Evolutionary conservation across 2,113 vertebrate genomes (phyloP), one percentile per base, ranked within the genome.

Genomic region (Neotoma lepida): DNA sequence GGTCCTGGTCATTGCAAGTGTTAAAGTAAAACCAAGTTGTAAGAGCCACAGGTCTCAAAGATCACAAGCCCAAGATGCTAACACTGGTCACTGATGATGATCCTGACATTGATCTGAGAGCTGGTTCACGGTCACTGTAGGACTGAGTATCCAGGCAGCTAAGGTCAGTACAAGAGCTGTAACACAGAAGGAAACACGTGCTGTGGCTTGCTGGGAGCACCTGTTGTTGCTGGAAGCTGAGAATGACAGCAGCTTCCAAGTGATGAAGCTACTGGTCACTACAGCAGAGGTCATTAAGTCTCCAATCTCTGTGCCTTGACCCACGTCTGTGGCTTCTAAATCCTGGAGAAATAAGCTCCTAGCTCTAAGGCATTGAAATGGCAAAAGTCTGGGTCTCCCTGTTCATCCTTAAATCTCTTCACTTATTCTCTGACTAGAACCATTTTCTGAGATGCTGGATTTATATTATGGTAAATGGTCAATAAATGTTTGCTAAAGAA

Each of bases 171-270:
- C n/a, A 30, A 61, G 6, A 30, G 15, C 15, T 44, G 12, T 41
- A 41, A 58, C 5, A 14, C n/a, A 41, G 26, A 35, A 26, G n/a
- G n/a, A 24, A 58, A 39, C 2, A 10, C 4, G 0, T 20, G 1
- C 15, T 9, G 1, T 2, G 9, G 4, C 49, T 12, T 80, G 77
- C 18, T n/a, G 77, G 49, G 33, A 35, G 35, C 24, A 28, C n/a
- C 54, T 28, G 22, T 26, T 56, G 51, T 18, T 54, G 17, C 20
- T 61, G 13, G 39, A 61, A 44, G 26, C n/a, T 9, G 20, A 44
- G n/a, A 61, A 28, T 30, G 14, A 44, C 39, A 41, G 1, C 13
- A 63, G 14, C 56, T 63, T 61, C 14, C 58, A 82, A 61, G 14
- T 30, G 8, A 17, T 63, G 26, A 84, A 9, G 26, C 7, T 30